Percentiles rank a stretch among this genome's conserved stretches.
These are phyloP conservation scores for Beaufortia kweichowensis DNA, from an alignment of 2,113 vertebrate species.

Conservation along the genomic window DNA sequence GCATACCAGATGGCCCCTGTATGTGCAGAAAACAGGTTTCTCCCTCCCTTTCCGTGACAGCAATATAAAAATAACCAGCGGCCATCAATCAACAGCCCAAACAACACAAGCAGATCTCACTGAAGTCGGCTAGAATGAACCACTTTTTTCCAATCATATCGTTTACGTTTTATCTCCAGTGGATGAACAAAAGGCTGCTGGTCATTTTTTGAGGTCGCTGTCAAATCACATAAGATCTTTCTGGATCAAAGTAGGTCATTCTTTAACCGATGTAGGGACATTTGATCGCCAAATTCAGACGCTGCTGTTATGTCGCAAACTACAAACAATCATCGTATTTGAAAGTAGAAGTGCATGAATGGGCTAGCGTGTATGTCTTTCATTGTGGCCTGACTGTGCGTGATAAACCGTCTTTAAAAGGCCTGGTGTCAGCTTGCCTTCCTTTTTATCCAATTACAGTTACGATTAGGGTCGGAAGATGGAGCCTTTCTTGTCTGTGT, in stretches of 20 bases:
- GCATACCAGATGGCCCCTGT: constrained; percentile 68
- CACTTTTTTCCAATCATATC: neutral
- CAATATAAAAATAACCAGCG: constrained; percentile 61
- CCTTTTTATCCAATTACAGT: constrained; percentile 39
- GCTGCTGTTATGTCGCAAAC: neutral
- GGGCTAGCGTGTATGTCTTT: neutral
- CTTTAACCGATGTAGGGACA: neutral
- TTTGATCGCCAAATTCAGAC: constrained; percentile 17
- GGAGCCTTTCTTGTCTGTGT: constrained; percentile 34
- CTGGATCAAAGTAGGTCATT: neutral
- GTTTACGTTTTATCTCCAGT: neutral
- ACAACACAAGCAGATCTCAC: constrained; percentile 57
- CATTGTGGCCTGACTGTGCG: constrained; percentile 9
- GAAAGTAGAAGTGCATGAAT: constrained; percentile 1
- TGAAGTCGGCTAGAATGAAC: constrained; percentile 42
- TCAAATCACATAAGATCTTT: constrained; percentile 10
- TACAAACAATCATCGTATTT: constrained; percentile 2
- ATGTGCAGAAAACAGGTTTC: constrained; percentile 49
- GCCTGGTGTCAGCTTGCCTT: constrained; percentile 31
- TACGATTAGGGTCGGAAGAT: constrained; percentile 27
- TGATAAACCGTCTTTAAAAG: constrained; percentile 30
- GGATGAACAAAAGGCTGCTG: neutral
- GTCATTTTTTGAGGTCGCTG: neutral
- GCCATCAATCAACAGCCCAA: constrained; percentile 66
- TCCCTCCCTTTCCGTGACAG: constrained; percentile 48